Conservation (phyloP, 2,888 invertebrate genomes). For the Amorpha juglandis region DNA sequence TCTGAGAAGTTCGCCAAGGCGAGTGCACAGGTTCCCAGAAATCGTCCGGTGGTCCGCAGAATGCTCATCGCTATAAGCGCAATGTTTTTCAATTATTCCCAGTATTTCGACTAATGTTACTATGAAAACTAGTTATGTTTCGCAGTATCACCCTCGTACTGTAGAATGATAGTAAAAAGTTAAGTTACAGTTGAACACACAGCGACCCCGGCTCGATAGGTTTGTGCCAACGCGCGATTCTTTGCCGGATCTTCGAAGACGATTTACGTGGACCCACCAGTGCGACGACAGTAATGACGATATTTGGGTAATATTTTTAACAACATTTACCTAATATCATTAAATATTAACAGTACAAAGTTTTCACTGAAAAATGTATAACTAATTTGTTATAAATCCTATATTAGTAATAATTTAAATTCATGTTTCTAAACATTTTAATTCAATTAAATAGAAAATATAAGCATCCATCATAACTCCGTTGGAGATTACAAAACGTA, state of each 20-base stretch:
- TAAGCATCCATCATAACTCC: too few relatives aligned
- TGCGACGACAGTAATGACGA: slow-evolving; percentile 45
- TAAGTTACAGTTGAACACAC: slow-evolving; percentile 59
- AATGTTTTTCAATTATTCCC: slow-evolving; percentile 43
- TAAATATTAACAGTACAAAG: too few relatives aligned
- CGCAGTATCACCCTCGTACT: slow-evolving; percentile 45
- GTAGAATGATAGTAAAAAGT: slow-evolving; percentile 37
- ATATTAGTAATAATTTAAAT: too few relatives aligned
- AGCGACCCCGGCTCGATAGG: slow-evolving; percentile 63
- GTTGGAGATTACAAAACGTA: background rate
- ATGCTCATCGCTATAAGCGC: slow-evolving; percentile 31
- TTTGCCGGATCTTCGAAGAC: slow-evolving; percentile 56
- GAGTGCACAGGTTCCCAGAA: slow-evolving; percentile 51
- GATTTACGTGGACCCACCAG: slow-evolving; percentile 45
- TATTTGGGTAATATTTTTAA: slow-evolving; percentile 57
- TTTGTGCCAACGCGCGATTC: slow-evolving; percentile 67
- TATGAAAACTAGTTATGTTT: slow-evolving; percentile 51
- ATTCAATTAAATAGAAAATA: too few relatives aligned
- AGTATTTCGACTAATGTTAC: slow-evolving; percentile 49
- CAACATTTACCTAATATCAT: background rate
- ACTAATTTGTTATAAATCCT: too few relatives aligned
- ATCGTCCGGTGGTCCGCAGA: slow-evolving; percentile 49
- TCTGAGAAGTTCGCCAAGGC: slow-evolving; percentile 46
- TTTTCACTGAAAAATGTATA: too few relatives aligned
- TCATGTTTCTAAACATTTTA: too few relatives aligned